These are phyloP conservation scores for Malthinus flaveolus DNA, from an alignment of 2,888 invertebrate species.

Conservation along the genomic window DNA sequence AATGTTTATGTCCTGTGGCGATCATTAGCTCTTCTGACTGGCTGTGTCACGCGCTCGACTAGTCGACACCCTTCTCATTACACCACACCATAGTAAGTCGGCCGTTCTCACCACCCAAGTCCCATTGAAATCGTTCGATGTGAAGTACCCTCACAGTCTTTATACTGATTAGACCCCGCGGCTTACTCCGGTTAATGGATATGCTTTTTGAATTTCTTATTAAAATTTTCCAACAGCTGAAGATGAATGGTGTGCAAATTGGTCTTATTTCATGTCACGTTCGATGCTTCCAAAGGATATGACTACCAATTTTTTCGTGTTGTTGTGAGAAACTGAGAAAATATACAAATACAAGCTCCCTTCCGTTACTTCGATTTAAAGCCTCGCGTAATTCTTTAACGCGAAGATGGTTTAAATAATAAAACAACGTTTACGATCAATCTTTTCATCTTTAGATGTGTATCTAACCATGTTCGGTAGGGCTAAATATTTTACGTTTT, in stretches of 20 bases:
- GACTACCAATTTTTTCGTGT: slow-evolving; percentile 29
- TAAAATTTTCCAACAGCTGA: slow-evolving; percentile 59
- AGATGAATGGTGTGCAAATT: slow-evolving; percentile 57
- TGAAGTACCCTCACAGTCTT: slow-evolving; percentile 29
- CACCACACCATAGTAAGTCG: slow-evolving; percentile 16
- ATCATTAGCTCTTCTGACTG: slow-evolving; percentile 26
- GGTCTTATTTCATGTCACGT: slow-evolving; percentile 45
- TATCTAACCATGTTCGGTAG: slow-evolving; percentile 4
- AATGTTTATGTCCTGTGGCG: slow-evolving; percentile 24
- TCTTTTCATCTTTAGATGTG: slow-evolving; percentile 1
- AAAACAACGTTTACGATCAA: background rate
- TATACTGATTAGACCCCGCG: slow-evolving; percentile 23
- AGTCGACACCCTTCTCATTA: slow-evolving; percentile 30
- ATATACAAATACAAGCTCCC: no score
- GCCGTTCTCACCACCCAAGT: slow-evolving; percentile 27
- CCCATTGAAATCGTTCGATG: slow-evolving; percentile 25
- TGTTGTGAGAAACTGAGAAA: no score
- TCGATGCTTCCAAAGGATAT: slow-evolving; percentile 39
- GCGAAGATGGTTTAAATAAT: no score
- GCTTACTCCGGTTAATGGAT: slow-evolving; percentile 44
- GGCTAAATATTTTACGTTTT: slow-evolving; percentile 18
- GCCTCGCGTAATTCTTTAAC: no score
- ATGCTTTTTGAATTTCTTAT: slow-evolving; percentile 55
- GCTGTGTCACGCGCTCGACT: slow-evolving; percentile 29
- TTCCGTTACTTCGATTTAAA: no score